Conservation (phyloP, 1,140 invertebrate species). For the Tetragonula clypearis region DNA sequence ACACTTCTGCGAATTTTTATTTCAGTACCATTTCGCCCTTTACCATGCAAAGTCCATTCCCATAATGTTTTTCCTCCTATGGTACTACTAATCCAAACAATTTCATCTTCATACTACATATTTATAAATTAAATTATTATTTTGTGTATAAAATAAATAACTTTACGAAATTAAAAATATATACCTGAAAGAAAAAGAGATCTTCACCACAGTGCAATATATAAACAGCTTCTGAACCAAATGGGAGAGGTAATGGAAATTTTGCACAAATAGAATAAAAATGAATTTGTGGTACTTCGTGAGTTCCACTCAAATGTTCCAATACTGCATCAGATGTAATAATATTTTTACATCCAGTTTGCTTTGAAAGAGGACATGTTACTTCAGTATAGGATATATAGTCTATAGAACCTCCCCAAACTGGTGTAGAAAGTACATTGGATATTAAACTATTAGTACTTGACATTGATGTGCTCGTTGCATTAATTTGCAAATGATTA, state of each 20-base stretch:
- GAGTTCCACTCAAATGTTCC: constrained; percentile 71
- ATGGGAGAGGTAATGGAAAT: constrained; percentile 73
- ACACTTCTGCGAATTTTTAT: constrained; percentile 70
- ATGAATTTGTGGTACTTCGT: constrained; percentile 72
- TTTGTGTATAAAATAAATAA: constrained; percentile 2
- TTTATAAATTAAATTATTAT: constrained; percentile 5
- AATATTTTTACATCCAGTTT: constrained; percentile 66
- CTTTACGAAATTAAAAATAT: constrained; percentile 7
- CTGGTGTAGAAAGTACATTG: constrained; percentile 60
- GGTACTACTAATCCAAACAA: constrained; percentile 70
- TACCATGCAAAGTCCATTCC: constrained; percentile 72
- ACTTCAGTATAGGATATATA: constrained; percentile 68
- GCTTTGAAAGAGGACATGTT: constrained; percentile 69
- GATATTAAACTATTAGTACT: constrained; percentile 33
- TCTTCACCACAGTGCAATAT: constrained; percentile 72
- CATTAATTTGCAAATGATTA: constrained; percentile 19
- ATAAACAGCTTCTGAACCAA: constrained; percentile 69
- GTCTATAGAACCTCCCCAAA: constrained; percentile 76
- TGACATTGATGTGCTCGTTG: background rate
- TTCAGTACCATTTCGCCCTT: constrained; percentile 61
- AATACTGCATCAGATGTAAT: constrained; percentile 63
- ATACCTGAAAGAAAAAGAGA: constrained; percentile 76
- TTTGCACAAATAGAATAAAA: constrained; percentile 69
- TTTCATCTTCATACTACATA: constrained; percentile 68
- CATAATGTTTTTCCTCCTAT: constrained; percentile 61